Evolutionary conservation across 2,113 vertebrate species (phyloP), one percentile per base, ranked within the genome.

Genomic region (Leiothrix lutea): DNA sequence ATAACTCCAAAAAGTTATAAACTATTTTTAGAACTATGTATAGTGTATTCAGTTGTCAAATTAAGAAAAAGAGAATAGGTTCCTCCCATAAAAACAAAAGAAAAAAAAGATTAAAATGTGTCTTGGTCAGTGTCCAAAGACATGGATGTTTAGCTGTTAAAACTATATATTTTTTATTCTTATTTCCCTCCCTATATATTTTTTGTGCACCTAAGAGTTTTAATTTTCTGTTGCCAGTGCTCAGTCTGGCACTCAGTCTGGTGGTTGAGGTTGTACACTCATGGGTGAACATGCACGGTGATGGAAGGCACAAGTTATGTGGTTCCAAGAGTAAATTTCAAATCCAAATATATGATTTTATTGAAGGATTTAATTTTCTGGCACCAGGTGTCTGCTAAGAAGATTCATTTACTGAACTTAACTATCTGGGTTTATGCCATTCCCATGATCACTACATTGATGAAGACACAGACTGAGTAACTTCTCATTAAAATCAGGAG

Each of bases 241-340:
- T 62, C 12, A 50, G 8, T 12, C 25, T 88, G 31, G 4, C 13
- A 28, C 8, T 67, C 6, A 3, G 6, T 6, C 2, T 53, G 9
- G 2, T 3, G 4, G 9, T 19, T 25, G 19, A 29, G 5, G 4
- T 5, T 48, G 12, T 25, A 13, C 3, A 10, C 1, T 48, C n/a
- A 19, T 13, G 8, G 4, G 3, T 56, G 25, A 24, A 42, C 24
- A 38, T 7, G 2, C 4, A 23, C 14, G 12, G 6, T 35, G 9
- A 38, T 20, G 3, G 38, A 65, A 23, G 9, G 4, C 25, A 24
- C 6, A 70, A 75, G 16, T 21, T 11, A 14, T 3, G 4, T 42
- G 23, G 6, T 33, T 78, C 23, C 13, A 69, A 36, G 11, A 29
- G 10, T 16, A 23, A 22, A 36, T 70, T 83, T 72, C 13, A 83